Conservation (phyloP, 2,113 vertebrate species). For the Lanius ludovicianus region DNA sequence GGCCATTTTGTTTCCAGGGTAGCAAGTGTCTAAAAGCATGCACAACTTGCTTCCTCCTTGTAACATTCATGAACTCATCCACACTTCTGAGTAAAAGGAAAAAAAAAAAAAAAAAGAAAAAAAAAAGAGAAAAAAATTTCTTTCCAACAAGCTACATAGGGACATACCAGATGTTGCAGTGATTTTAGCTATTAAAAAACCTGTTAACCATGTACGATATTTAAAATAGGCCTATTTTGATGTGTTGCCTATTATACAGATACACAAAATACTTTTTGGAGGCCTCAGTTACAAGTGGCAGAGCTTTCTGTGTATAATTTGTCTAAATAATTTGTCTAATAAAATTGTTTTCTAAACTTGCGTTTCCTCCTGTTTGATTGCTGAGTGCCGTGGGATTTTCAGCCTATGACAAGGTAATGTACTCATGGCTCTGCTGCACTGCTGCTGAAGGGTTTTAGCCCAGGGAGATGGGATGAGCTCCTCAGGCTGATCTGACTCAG, state of each 20-base stretch:
- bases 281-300: constrained; percentile 99
- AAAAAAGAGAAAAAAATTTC: neutral
- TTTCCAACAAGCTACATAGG: constrained; percentile 76
- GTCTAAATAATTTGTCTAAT: constrained; percentile 99
- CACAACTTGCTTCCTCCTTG: constrained; percentile 92
- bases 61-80: constrained; percentile 91
- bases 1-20: constrained; percentile 83
- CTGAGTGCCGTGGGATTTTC: constrained; percentile 6
- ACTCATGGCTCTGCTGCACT: fast-evolving
- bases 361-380: constrained; percentile 56
- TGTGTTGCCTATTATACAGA: constrained; percentile 99
- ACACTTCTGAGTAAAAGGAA: constrained; percentile 72
- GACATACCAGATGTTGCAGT: constrained; percentile 92
- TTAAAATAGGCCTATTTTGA: constrained; percentile 99
- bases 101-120: neutral
- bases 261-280: constrained; percentile 92
- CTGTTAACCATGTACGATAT: constrained; percentile 95
- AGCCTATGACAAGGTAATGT: neutral
- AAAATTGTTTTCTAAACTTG: constrained; percentile 99
- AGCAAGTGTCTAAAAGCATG: constrained; percentile 94
- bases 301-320: constrained; percentile 99
- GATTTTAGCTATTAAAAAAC: constrained; percentile 82
- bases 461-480: neutral
- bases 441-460: neutral
- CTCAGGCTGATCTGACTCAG: neutral